phyloP scores from a whole-genome alignment of 2,113 vertebrate species.

The Oriolus oriolus region DNA sequence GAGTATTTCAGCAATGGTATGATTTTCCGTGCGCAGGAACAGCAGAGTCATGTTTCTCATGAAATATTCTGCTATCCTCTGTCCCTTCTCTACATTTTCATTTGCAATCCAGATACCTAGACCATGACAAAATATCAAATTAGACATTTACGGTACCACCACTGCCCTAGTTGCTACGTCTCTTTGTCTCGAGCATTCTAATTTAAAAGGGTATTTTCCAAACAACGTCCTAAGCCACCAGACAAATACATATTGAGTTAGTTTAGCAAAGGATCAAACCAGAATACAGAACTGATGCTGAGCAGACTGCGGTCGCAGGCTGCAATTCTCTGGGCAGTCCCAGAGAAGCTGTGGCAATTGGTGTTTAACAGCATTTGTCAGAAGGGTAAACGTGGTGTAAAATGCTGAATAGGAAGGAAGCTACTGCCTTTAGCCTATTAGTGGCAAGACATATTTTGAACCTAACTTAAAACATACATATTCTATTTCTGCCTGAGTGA shows the following conservation, averaged over 20 bases:
- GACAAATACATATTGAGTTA: not conserved
- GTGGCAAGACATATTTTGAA: not conserved
- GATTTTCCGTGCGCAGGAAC: not conserved
- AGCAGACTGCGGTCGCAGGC: not conserved
- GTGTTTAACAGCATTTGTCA: not conserved
- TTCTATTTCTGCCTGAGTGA: not conserved
- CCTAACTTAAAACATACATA: not conserved
- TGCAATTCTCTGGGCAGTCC: not conserved
- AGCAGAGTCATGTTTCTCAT: not conserved
- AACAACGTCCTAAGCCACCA: not conserved
- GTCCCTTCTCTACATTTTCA: not conserved
- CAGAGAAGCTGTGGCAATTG: not conserved
- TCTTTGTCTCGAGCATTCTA: not conserved
- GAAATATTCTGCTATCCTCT: not conserved
- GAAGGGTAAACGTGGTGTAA: not conserved
- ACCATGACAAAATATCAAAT: fast-evolving
- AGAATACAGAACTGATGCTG: not conserved
- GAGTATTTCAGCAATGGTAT: not conserved
- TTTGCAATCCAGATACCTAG: not conserved
- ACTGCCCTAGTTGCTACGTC: not conserved
- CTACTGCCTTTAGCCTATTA: not conserved
- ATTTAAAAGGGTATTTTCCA: not conserved
- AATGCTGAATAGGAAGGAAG: not conserved
- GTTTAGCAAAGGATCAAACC: not conserved
- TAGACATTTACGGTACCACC: not conserved